phyloP scores from a whole-genome alignment of 2,888 invertebrate genomes.

The Melanophora roralis region DNA sequence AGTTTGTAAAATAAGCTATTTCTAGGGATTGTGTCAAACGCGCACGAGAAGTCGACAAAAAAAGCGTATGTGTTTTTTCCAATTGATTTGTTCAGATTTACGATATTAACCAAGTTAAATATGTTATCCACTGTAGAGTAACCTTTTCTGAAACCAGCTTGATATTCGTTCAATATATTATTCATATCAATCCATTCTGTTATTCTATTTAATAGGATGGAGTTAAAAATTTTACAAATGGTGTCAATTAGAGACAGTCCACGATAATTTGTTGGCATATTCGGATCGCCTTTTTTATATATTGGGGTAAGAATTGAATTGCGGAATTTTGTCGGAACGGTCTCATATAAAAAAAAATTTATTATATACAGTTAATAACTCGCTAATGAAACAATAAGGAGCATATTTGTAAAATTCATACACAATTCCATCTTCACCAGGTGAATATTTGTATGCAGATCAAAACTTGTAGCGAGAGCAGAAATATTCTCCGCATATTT shows the following conservation, averaged over 20 bases:
- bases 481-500: neutral
- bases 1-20: neutral
- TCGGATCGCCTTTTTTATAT: neutral
- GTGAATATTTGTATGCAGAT: neutral
- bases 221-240: neutral
- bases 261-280: neutral
- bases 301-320: neutral
- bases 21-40: neutral
- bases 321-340: neutral
- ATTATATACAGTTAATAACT: neutral
- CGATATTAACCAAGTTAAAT: too few species aligned
- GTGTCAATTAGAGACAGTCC: neutral
- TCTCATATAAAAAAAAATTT: neutral
- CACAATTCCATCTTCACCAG: neutral
- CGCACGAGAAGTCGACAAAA: neutral
- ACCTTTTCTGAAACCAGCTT: neutral
- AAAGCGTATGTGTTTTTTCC: neutral
- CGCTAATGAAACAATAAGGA: neutral
- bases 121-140: neutral
- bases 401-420: conserved; percentile 12
- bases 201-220: neutral
- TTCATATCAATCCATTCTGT: neutral
- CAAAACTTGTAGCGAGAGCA: neutral
- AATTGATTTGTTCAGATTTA: too few species aligned
- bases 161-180: neutral